Evolutionary conservation across 2,888 invertebrate genomes (phyloP).

Genomic region (Gasteruption jaculator): DNA sequence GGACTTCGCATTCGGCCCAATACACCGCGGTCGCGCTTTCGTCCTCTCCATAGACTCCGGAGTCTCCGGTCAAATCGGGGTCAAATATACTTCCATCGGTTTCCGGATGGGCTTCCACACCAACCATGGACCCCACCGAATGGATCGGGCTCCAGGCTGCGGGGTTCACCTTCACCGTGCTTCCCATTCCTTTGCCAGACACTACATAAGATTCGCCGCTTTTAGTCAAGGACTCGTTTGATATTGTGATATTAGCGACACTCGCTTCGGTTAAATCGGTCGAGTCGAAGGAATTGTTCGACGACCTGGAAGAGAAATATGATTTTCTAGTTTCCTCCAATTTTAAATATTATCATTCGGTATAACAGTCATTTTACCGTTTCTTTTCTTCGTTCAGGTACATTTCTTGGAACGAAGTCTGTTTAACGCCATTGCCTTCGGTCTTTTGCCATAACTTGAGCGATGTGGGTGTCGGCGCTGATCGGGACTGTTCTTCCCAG

Average conservation of each 20-base stretch:
- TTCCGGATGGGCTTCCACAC: constrained; percentile 82
- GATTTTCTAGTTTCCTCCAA: constrained; percentile 4
- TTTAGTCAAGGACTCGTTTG: constrained; percentile 46
- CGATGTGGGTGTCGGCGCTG: constrained; percentile 70
- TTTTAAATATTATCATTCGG: neutral
- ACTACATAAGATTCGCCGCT: constrained; percentile 47
- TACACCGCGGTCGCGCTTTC: constrained; percentile 67
- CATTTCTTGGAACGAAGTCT: constrained; percentile 41
- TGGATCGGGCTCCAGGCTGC: constrained; percentile 86
- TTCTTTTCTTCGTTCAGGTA: constrained; percentile 39
- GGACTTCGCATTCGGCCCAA: constrained; percentile 77
- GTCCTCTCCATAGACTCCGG: constrained; percentile 77
- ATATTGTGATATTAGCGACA: constrained; percentile 48
- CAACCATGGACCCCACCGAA: constrained; percentile 77
- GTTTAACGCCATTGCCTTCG: constrained; percentile 31
- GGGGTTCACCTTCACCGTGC: constrained; percentile 58
- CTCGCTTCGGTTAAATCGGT: constrained; percentile 40
- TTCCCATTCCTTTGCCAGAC: constrained; percentile 48
- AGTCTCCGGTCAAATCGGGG: constrained; percentile 65
- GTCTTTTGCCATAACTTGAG: constrained; percentile 51
- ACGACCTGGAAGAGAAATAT: constrained; percentile 27
- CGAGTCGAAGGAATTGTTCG: constrained; percentile 35
- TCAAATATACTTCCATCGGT: constrained; percentile 79
- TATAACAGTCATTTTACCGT: constrained; percentile 27
- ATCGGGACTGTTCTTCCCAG: constrained; percentile 69